These are phyloP conservation scores for Sinohyriopsis cumingii DNA, from an alignment of 2,888 invertebrate species.

Conservation along the genomic window DNA sequence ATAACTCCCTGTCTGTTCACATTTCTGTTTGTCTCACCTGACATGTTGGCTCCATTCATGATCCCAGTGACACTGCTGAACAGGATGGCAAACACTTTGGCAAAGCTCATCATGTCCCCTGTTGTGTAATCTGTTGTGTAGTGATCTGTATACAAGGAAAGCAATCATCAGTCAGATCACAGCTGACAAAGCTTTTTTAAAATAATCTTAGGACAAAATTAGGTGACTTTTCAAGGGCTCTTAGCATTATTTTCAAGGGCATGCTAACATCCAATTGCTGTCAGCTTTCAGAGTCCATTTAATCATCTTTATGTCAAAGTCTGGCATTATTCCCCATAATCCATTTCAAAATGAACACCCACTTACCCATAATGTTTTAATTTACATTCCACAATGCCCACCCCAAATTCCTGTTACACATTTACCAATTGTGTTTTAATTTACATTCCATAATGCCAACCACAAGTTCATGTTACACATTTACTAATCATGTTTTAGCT, in stretches of 20 bases:
- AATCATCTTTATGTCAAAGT: no score
- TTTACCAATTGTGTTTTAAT: no score
- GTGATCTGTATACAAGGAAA: slow-evolving; percentile 50
- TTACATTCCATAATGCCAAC: no score
- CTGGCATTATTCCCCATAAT: no score
- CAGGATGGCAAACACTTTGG: slow-evolving; percentile 96
- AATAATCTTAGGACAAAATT: no score
- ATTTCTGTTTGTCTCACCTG: slow-evolving; percentile 67
- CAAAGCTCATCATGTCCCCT: slow-evolving; percentile 82
- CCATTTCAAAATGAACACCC: no score
- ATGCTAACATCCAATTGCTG: not conserved
- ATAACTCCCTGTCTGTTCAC: not conserved
- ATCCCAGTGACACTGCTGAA: slow-evolving; percentile 99
- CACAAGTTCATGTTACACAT: no score
- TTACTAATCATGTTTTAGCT: no score
- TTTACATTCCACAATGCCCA: no score
- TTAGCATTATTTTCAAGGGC: not conserved
- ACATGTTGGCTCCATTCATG: slow-evolving; percentile 99
- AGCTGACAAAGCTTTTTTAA: not conserved
- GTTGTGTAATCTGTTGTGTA: slow-evolving; percentile 81
- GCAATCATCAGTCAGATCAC: not conserved
- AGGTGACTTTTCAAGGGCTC: not conserved
- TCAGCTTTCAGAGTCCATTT: no score
- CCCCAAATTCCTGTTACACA: no score
- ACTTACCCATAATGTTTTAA: no score